Evolutionary conservation across 2,113 vertebrate species (phyloP).

Genomic region (Elaphurus davidianus): DNA sequence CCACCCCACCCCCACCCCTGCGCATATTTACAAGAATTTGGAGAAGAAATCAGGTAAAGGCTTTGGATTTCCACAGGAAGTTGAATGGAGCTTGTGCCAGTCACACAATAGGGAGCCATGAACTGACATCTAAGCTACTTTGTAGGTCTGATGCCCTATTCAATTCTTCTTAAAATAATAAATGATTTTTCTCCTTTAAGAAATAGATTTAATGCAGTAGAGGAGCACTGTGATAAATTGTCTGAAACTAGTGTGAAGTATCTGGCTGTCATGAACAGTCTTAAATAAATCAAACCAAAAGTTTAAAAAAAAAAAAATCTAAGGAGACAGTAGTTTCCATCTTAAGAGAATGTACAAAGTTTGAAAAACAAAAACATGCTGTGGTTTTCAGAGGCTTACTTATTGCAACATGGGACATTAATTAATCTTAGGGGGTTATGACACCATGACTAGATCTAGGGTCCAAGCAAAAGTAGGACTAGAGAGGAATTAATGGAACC

Average conservation of each 20-base stretch:
- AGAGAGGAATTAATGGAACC: slow-evolving; percentile 4
- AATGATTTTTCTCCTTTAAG: slow-evolving; percentile 55
- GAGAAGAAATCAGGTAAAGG: background rate
- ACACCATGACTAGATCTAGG: background rate
- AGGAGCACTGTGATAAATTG: slow-evolving; percentile 60
- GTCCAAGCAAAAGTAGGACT: background rate
- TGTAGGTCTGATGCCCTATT: background rate
- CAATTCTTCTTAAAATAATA: slow-evolving; percentile 49
- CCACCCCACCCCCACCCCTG: background rate
- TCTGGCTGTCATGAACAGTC: slow-evolving; percentile 64
- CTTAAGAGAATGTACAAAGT: slow-evolving; percentile 40
- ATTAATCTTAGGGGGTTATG: background rate
- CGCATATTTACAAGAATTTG: background rate
- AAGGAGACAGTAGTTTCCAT: slow-evolving; percentile 57
- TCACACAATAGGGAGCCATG: background rate
- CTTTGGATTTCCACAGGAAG: background rate
- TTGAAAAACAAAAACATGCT: background rate
- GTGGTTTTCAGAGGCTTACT: slow-evolving; percentile 37
- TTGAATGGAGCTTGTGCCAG: background rate
- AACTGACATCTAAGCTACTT: background rate
- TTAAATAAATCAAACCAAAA: slow-evolving; percentile 67
- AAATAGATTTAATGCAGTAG: slow-evolving; percentile 68
- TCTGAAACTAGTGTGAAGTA: slow-evolving; percentile 57
- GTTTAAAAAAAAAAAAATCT: slow-evolving; percentile 42
- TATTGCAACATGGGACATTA: background rate